Percentiles rank a stretch among this genome's conserved stretches.
phyloP scores from a whole-genome alignment of 1,140 invertebrate species.

The Drosophila virilis region DNA sequence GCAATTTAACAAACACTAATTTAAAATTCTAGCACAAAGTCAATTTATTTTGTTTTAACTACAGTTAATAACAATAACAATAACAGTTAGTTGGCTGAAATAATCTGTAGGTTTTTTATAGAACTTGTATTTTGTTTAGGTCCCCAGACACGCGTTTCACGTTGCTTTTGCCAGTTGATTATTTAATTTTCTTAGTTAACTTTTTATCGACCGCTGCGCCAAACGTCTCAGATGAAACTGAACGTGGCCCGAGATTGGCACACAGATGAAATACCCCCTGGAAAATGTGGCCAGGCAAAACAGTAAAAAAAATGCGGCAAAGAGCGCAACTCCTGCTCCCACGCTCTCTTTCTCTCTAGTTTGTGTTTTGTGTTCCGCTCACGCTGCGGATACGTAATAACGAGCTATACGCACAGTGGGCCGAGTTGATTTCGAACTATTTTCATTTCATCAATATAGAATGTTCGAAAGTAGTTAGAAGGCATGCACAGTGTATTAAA shows the following conservation, averaged over 20 bases:
- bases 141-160: slow-evolving; percentile 51
- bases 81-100: slow-evolving; percentile 8
- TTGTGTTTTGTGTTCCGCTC: slow-evolving; percentile 11
- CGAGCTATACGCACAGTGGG: slow-evolving; percentile 48
- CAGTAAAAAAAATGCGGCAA: slow-evolving; percentile 68
- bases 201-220: slow-evolving; percentile 76
- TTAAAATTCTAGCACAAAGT: not conserved
- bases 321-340: slow-evolving; percentile 61
- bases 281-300: slow-evolving; percentile 75
- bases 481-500: too few relatives aligned
- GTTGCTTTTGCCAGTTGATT: slow-evolving; percentile 13
- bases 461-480: too few relatives aligned
- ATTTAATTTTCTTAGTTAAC: slow-evolving; percentile 13
- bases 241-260: slow-evolving; percentile 70
- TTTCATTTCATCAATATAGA: too few relatives aligned
- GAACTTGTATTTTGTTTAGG: slow-evolving; percentile 15
- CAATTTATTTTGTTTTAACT: not conserved
- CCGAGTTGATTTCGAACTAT: not conserved
- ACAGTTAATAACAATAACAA: not conserved
- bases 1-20: slow-evolving; percentile 33
- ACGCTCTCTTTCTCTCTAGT: not conserved
- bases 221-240: slow-evolving; percentile 84
- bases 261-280: slow-evolving; percentile 82
- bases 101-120: not conserved
- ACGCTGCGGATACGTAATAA: slow-evolving; percentile 65